Conservation (phyloP, 2,888 invertebrate species). For the Drosophila borborema region DNA sequence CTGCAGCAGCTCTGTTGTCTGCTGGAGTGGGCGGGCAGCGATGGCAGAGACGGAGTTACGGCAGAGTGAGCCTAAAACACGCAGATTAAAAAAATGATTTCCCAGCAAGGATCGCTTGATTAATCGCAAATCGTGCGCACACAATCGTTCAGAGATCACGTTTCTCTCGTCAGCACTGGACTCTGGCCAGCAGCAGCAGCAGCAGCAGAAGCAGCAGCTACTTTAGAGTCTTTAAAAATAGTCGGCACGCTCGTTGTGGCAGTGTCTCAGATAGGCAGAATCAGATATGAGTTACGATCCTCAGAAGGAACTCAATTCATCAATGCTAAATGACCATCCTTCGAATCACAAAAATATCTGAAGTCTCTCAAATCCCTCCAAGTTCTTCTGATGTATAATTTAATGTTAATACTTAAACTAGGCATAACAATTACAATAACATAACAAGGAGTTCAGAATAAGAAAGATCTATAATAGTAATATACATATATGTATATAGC, state of each 20-base stretch:
- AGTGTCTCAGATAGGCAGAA: conserved; percentile 36
- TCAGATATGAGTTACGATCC: conserved; percentile 30
- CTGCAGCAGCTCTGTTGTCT: conserved; percentile 12
- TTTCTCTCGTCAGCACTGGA: conserved; percentile 54
- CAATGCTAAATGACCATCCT: not conserved
- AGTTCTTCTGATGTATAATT: not conserved
- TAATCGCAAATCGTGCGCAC: conserved; percentile 79
- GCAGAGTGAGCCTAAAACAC: conserved; percentile 2
- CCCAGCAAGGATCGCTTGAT: conserved; percentile 74
- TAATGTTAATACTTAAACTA: not conserved
- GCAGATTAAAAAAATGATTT: conserved; percentile 76
- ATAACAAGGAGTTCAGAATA: too few species aligned
- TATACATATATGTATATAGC: too few species aligned
- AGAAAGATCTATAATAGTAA: too few species aligned
- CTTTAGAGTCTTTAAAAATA: conserved; percentile 48
- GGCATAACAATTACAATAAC: too few species aligned
- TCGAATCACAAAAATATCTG: conserved; percentile 2
- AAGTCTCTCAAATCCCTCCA: not conserved
- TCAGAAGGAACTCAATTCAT: conserved; percentile 10
- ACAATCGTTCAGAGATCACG: conserved; percentile 75
- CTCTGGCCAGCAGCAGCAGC: conserved; percentile 26
- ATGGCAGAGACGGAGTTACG: not conserved
- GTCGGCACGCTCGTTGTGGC: conserved; percentile 45
- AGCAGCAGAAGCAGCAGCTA: conserved; percentile 1
- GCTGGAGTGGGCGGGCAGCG: conserved; percentile 29